Base-by-base conservation (phyloP, 2,113 vertebrate species). In the Pluvianellus socialis region DNA sequence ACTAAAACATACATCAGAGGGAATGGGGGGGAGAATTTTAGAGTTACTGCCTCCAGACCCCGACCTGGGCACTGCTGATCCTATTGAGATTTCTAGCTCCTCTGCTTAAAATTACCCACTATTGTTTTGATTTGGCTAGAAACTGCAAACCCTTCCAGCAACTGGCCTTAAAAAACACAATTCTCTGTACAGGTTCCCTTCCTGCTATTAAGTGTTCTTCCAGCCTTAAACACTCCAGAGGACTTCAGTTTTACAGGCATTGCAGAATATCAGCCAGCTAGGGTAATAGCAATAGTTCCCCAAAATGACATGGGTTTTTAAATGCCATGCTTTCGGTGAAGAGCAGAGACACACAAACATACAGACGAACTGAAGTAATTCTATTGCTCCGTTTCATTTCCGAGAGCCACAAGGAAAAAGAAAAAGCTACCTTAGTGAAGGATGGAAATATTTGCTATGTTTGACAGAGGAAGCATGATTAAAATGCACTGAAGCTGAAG, bases 401-500 rank as follows among this genome's bases (percentile, higher is more conserved):
- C 35, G 76, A 93, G 73, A 91, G 15, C 9, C 87, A 85, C 33
- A 12, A 4, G 28, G 81, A 92, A 93, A 79, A 93, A 85, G 86
- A 88, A 92, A 92, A 96, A 59, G 74, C 72, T 59, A 80, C 79
- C 77, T 59, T 58, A 94, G 59, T 86, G 92, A 94, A 96, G 95
- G 95, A 96, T 70, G 52, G 90, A 96, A 97, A 93, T 83, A 53
- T 53, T 92, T 70, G 45, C 92, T 87, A 1, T 7, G 49, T 92
- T 77, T 96, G 96, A 97, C 72, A 94, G 88, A 97, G 59, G 49
- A 94, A 96, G 92, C 86, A 88, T 94, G 97, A 98, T 98, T 97
- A 98, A 97, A 98, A 97, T 76, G 88, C 95, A 92, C 85, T 72
- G 66, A 96, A 93, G 96, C 49, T 45, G 97, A 98, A 98, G 97